A percentile compares a stretch with the other conserved stretches of the same genome.
These are phyloP conservation scores for Aplodontia rufa DNA, from an alignment of 2,113 vertebrate genomes.

Conservation along the genomic window DNA sequence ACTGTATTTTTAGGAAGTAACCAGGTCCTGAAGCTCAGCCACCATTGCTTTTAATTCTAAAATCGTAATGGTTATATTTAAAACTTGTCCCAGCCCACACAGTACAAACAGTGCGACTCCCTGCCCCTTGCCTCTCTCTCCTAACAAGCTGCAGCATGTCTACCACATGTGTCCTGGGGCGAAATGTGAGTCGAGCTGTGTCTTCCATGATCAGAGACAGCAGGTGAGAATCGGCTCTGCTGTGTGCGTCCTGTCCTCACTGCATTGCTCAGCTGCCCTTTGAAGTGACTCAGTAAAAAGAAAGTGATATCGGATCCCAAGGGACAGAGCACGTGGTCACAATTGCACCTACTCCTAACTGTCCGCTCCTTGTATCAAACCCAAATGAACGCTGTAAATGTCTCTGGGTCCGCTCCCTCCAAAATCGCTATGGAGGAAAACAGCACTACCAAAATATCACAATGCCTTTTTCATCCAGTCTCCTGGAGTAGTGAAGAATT, in stretches of 20 bases:
- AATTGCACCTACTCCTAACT: slow-evolving; percentile 34
- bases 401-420: slow-evolving; percentile 25
- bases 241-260: slow-evolving; percentile 50
- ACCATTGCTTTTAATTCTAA: slow-evolving; percentile 66
- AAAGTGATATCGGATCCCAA: slow-evolving; percentile 54
- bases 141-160: slow-evolving; percentile 65
- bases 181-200: slow-evolving; percentile 65
- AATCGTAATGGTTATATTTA: slow-evolving; percentile 53
- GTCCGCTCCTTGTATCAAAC: slow-evolving; percentile 25
- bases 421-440: slow-evolving; percentile 49
- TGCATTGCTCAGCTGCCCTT: slow-evolving; percentile 66
- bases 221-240: slow-evolving; percentile 60
- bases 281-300: slow-evolving; percentile 60
- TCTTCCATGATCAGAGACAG: slow-evolving; percentile 66
- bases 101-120: slow-evolving; percentile 6
- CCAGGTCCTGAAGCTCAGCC: slow-evolving; percentile 40
- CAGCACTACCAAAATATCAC: background rate
- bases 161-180: slow-evolving; percentile 5
- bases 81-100: slow-evolving; percentile 50
- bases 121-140: slow-evolving; percentile 37
- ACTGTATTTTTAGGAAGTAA: slow-evolving; percentile 68
- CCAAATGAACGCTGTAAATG: slow-evolving; percentile 56
- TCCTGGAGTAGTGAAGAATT: background rate
- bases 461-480: background rate
- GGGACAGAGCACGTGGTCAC: slow-evolving; percentile 54